Evolutionary conservation across 2,113 vertebrate genomes (phyloP).

Genomic region (Hippocampus comes): DNA sequence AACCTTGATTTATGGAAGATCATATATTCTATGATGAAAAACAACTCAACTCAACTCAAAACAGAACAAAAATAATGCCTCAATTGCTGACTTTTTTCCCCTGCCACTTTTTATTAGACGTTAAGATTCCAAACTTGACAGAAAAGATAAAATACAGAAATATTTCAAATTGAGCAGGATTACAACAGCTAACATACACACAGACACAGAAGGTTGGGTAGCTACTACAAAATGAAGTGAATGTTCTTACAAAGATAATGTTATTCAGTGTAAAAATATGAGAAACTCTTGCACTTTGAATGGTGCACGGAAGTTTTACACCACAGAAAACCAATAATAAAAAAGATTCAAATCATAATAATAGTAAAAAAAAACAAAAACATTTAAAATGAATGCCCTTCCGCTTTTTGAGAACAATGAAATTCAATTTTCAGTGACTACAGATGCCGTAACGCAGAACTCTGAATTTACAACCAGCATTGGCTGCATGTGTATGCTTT

Average conservation of each 20-base stretch:
- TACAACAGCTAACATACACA: background rate
- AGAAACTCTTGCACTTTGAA: too few species aligned
- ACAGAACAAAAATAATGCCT: constrained; percentile 7
- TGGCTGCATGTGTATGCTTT: background rate
- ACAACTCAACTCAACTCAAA: background rate
- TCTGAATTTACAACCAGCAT: background rate
- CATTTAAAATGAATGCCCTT: background rate
- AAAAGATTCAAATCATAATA: too few species aligned
- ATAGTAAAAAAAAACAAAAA: too few species aligned
- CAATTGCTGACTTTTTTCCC: background rate
- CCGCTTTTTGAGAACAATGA: background rate
- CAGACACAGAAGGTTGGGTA: background rate
- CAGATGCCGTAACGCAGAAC: too few species aligned
- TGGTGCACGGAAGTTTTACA: background rate
- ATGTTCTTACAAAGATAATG: background rate
- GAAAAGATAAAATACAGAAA: background rate
- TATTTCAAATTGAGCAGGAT: background rate
- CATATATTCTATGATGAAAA: constrained; percentile 27
- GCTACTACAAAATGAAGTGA: background rate
- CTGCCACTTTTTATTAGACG: constrained; percentile 15
- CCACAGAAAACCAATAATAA: background rate
- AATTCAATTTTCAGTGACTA: background rate
- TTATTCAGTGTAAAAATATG: background rate
- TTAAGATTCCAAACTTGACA: constrained; percentile 13
- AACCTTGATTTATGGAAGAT: background rate